These are phyloP conservation scores for Agrypnia vestita DNA, from an alignment of 1,140 invertebrate genomes.

Conservation along the genomic window DNA sequence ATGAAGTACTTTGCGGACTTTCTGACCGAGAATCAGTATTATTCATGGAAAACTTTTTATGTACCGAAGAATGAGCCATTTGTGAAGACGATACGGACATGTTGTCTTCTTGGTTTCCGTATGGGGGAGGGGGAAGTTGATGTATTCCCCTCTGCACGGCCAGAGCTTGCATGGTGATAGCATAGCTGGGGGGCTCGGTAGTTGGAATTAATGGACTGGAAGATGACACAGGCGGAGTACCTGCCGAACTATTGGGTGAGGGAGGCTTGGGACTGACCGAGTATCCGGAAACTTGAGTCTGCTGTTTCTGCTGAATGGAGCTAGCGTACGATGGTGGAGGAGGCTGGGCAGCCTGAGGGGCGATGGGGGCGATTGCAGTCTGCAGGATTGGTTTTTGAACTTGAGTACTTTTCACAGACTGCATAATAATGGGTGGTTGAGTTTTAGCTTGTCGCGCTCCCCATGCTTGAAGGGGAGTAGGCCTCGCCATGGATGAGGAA, in stretches of 20 bases:
- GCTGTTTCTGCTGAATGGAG: conserved; percentile 83
- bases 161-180: conserved; percentile 91
- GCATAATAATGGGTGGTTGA: conserved; percentile 95
- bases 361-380: conserved; percentile 91
- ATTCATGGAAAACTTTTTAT: conserved; percentile 71
- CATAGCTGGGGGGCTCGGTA: conserved; percentile 92
- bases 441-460: conserved; percentile 87
- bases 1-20: conserved; percentile 72
- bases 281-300: conserved; percentile 72
- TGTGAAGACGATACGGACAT: conserved; percentile 70
- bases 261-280: conserved; percentile 74
- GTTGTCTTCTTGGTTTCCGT: conserved; percentile 73
- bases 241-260: conserved; percentile 70
- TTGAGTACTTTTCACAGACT: conserved; percentile 94
- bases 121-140: conserved; percentile 82
- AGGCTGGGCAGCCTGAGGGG: conserved; percentile 77
- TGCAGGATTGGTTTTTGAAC: conserved; percentile 95
- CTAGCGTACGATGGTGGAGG: conserved; percentile 87
- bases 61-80: conserved; percentile 68
- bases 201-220: conserved; percentile 78
- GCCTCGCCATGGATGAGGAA: conserved; percentile 79
- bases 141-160: conserved; percentile 78
- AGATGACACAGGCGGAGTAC: conserved; percentile 64
- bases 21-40: conserved; percentile 75
- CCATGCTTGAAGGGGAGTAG: conserved; percentile 84